These are phyloP conservation scores for Caenorhabditis plicata DNA, from an alignment of 2,888 invertebrate genomes.

Conservation along the genomic window DNA sequence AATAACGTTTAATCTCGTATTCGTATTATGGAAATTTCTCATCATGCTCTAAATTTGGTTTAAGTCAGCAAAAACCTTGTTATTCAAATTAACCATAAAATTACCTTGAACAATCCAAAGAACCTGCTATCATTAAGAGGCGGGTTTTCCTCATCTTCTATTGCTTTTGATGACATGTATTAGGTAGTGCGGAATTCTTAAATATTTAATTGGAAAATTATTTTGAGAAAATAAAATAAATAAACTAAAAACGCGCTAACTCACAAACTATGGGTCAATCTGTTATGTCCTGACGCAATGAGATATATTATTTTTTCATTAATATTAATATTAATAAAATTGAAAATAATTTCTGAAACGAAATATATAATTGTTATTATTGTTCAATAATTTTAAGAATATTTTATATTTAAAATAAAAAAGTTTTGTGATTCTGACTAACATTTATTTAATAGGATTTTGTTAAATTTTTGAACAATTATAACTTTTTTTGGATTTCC, in stretches of 20 bases:
- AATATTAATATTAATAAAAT: not conserved
- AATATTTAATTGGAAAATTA: not conserved
- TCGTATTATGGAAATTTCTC: no score
- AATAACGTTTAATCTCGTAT: no score
- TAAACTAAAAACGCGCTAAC: not conserved
- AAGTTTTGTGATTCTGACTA: no score
- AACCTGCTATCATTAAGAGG: conserved; percentile 16
- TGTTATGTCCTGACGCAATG: not conserved
- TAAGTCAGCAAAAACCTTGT: no score
- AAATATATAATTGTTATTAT: no score
- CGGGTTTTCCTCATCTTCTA: conserved; percentile 31
- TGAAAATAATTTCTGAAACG: not conserved
- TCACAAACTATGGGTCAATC: not conserved
- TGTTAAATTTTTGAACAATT: no score
- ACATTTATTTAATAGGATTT: no score
- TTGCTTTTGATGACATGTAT: not conserved
- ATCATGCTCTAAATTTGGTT: no score
- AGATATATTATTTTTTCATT: not conserved
- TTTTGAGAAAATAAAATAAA: not conserved
- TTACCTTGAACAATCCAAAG: conserved; percentile 30
- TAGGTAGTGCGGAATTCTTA: conserved; percentile 4
- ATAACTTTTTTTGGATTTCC: not conserved
- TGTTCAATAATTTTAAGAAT: no score
- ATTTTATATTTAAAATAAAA: no score
- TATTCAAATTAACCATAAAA: not conserved